Base-by-base conservation (phyloP, 1,140 invertebrate species). In the Hycleus cichorii region DNA sequence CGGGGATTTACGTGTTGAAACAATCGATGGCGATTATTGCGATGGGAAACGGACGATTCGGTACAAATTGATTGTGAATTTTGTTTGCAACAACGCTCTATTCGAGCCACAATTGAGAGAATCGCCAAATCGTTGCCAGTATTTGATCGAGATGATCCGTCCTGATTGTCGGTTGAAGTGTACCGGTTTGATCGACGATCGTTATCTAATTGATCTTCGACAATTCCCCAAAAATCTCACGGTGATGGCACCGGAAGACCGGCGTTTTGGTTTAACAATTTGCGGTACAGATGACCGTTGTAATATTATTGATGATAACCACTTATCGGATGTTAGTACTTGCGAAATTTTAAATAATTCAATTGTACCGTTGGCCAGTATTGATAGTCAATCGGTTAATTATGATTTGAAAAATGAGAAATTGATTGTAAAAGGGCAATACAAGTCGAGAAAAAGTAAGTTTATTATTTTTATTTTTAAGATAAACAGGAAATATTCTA, bases 221-320 rank as follows among this genome's bases (percentile, higher is more conserved):
- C 44, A 38, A n/a, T 53, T 53, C 4, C 42, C 18, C 0, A 53
- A 27, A 45, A 53, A 26, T 12, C 11, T 53, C 9, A 18, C 27
- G 32, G 26, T 53, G 1, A 26, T 46, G 11, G 1, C 43, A 0
- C 24, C 44, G 4, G 1, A 32, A 5, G 6, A 25, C 9, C 44
- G 24, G 24, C 18, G 39, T 6, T 53, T 53, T 38, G 45, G 51
- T 46, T n/a, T 53, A 12, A 53, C n/a, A 18, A n/a, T 53, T 7
- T 53, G 51, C 27, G 51, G 51, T 12, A 24, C 51, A 53, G 45
- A 53, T 27, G 5, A 12, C 2, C 26, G 45, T 3, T 53, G 51
- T 8, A 6, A 2, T 4, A 18, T 18, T 18, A 18, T 18, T 18
- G 18, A 18, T 18, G 18, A 18, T 18, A 18, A 18, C 18, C 18